These are phyloP conservation scores for Propithecus perrieri DNA, from an alignment of 2,797 vertebrate species.

Conservation along the genomic window DNA sequence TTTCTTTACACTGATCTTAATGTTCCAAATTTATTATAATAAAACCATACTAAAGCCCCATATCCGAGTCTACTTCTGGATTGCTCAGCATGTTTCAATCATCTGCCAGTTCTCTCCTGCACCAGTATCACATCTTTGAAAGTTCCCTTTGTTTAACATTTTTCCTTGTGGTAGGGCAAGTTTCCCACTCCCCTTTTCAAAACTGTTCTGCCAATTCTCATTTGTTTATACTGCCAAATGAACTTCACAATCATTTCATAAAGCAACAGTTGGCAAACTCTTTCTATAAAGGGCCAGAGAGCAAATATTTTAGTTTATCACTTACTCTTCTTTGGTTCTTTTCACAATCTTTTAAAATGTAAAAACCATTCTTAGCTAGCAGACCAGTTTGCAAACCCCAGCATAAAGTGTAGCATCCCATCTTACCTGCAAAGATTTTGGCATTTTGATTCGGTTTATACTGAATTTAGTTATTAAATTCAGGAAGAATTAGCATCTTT, in stretches of 20 bases:
- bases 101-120: background rate
- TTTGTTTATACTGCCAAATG: conserved; percentile 35
- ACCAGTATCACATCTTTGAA: background rate
- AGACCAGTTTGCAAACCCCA: background rate
- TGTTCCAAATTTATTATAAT: background rate
- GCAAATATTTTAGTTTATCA: background rate
- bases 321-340: background rate
- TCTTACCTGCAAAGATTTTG: background rate
- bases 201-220: background rate
- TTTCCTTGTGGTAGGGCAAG: background rate
- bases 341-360: background rate
- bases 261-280: background rate
- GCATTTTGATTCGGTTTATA: conserved; percentile 6
- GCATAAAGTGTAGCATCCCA: background rate
- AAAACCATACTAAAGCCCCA: background rate
- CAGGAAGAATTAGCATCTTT: background rate
- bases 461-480: background rate
- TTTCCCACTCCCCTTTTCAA: background rate
- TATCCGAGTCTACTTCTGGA: background rate
- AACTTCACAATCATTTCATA: background rate
- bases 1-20: background rate
- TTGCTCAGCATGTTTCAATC: background rate
- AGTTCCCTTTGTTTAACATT: background rate
- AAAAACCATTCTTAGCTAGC: background rate
- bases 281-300: background rate